Base-by-base conservation (phyloP, 2,113 vertebrate species). In the Odocoileus virginianus region DNA sequence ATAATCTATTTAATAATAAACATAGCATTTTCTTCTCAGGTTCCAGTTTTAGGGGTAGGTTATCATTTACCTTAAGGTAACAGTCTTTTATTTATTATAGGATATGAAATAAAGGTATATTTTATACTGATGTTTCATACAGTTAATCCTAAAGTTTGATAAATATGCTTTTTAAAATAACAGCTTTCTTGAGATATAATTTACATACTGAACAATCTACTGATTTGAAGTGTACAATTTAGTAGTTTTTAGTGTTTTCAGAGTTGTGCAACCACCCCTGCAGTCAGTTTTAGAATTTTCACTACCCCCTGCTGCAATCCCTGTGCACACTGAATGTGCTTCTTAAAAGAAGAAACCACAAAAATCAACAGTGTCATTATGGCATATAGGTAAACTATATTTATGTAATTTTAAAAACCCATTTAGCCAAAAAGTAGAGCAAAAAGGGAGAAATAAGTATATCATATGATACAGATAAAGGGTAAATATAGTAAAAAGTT, bases 131-230 rank as follows among this genome's bases (percentile, higher is more conserved):
- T 58, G 21, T 76, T 81, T 83, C 67, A 55, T 92, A 79, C 11
- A 87, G 43, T 76, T 95, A 47, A 71, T 54, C 40, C 89, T 95
- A 36, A 94, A 71, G n/a, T 89, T 96, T 61, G 91, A 50, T 90
- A 87, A 87, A 55, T 89, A 55, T 45, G 88, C 27, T 61, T 92
- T 94, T 95, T 36, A 87, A 95, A 71, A 28, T 43, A 61, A 95
- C 4, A 88, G 57, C 50, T 57, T 89, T 79, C 45, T 87, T 89
- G 81, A 87, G 40, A 43, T 93, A 36, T 79, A 84, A 79, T 78
- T 84, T 10, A 54, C 33, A 76, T 91, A 55, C 47, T 14, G 25
- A 61, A 87, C 16, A 58, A 55, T 36, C 79, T n/a, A 85, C 6
- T n/a, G 50, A 30, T 47, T 61, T 94, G 36, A 94, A 67, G 25